Conservation (phyloP, 1,140 invertebrate genomes). For the Neocloeon triangulifer region DNA sequence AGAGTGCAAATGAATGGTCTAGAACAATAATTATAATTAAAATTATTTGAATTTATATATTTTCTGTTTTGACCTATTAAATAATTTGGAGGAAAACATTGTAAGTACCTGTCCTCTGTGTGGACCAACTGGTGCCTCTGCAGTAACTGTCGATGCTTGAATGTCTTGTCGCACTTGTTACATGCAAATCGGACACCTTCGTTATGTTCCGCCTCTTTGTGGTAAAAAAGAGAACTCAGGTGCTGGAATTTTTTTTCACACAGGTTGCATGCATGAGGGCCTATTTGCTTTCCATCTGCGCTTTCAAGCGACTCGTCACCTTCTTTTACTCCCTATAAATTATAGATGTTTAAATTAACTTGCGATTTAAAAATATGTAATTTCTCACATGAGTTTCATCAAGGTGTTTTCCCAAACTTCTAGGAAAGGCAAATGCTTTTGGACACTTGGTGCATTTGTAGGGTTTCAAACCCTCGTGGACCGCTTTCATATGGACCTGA, state of each 20-base stretch:
- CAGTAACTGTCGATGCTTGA: constrained; percentile 43
- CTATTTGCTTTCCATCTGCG: no score
- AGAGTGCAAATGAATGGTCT: constrained; percentile 14
- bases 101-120: constrained; percentile 23
- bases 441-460: constrained; percentile 29
- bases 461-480: constrained; percentile 25
- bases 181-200: constrained; percentile 37
- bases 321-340: constrained; percentile 3
- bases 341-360: constrained; percentile 12
- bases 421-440: constrained; percentile 26
- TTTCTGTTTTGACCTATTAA: no score
- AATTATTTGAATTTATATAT: constrained; percentile 1
- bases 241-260: constrained; percentile 42
- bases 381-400: no score
- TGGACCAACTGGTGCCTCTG: constrained; percentile 46
- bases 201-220: constrained; percentile 43
- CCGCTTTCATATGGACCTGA: constrained; percentile 26
- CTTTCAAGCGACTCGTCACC: no score
- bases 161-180: constrained; percentile 40
- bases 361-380: no score
- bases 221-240: constrained; percentile 40
- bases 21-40: constrained; percentile 2
- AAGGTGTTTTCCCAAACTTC: constrained; percentile 30
- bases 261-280: constrained; percentile 35
- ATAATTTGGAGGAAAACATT: background rate